These are phyloP conservation scores for Protomyctophum bolini DNA, from an alignment of 2,113 vertebrate genomes.

Conservation along the genomic window DNA sequence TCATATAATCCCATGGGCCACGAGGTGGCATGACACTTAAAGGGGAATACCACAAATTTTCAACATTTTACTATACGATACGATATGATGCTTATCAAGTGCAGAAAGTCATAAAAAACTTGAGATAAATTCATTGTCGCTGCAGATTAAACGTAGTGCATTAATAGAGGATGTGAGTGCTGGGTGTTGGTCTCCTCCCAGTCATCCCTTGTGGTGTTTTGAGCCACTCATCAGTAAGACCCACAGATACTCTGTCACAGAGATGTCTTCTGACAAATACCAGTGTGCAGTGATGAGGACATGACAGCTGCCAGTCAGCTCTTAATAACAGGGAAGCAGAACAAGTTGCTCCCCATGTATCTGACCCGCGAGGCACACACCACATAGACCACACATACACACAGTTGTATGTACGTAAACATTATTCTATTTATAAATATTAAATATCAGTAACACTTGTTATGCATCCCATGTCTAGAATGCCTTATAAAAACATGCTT, in stretches of 20 bases:
- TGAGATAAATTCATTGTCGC: no score
- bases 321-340: constrained; percentile 60
- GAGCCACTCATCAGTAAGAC: constrained; percentile 44
- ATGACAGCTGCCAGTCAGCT: constrained; percentile 80
- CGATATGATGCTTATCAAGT: no score
- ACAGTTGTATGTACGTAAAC: constrained; percentile 34
- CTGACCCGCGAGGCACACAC: constrained; percentile 44
- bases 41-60: no score
- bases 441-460: constrained; percentile 16
- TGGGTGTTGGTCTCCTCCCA: constrained; percentile 38
- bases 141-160: no score
- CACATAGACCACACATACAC: constrained; percentile 25
- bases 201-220: constrained; percentile 43
- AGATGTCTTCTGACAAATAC: constrained; percentile 76
- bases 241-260: constrained; percentile 72
- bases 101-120: no score
- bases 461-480: no score
- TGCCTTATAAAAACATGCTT: no score
- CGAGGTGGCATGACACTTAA: no score
- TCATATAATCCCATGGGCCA: no score
- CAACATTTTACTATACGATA: no score
- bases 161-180: no score
- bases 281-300: constrained; percentile 66
- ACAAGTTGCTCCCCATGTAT: constrained; percentile 44
- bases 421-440: constrained; percentile 38